Evolutionary conservation across 2,113 vertebrate genomes (phyloP), one percentile per base, ranked within the genome.

Genomic region (Bettongia penicillata): DNA sequence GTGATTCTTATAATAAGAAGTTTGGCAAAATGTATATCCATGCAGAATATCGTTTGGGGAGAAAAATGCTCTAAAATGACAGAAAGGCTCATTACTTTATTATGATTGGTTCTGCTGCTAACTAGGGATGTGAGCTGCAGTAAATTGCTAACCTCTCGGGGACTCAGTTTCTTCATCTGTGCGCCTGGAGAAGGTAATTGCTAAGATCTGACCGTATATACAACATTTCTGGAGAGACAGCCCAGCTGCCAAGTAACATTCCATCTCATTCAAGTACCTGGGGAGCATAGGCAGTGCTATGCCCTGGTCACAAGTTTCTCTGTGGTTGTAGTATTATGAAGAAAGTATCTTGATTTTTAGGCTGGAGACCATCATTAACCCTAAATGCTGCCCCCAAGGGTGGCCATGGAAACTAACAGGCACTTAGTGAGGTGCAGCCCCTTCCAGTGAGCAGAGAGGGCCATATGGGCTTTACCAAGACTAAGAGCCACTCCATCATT

Each of bases 21-120:
- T 90, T 77, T 93, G 89, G 95, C 89, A 49, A 95, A 96, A 94
- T 91, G 22, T 51, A 93, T 52, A 91, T 90, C 91, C 50, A 55
- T 51, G 49, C 51, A 93, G 95, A 93, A 95, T 93, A 77, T 91
- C 84, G 5, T 94, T 49, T 89, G 51, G 23, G 48, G 49, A 50
- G 49, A 93, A 94, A 97, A 90, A 68, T 97, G 37, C 47, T 43
- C 84, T 10, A 12, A 51, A 95, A 97, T 14, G 84, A 24, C 51
- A 12, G 24, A 90, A 90, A 50, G 89, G 19, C 14, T 94, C 93
- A 92, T 14, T 94, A 49, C 6, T 96, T 96, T 90, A 93, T 61
- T 52, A 91, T 11, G 94, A 95, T 68, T 37, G 31, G 31, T 68
- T 68, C 12, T 68, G 31, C 31, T 68, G 61, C 31, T 68, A 68